Conservation (phyloP, 2,888 invertebrate genomes). For the Eristalis pertinax region DNA sequence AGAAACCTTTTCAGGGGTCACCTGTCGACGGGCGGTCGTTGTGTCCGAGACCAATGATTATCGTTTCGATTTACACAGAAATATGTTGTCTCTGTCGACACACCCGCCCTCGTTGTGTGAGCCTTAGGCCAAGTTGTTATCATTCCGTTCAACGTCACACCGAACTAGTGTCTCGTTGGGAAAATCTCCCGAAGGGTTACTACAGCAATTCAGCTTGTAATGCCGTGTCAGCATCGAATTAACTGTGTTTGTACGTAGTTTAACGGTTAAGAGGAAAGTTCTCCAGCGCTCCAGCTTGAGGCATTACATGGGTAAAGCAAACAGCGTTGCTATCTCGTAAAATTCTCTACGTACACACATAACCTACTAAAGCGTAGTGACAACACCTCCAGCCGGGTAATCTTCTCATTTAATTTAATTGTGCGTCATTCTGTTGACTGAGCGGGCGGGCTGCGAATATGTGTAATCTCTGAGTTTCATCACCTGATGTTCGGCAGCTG, state of each 20-base stretch:
- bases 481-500: neutral
- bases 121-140: neutral
- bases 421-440: neutral
- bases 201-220: neutral
- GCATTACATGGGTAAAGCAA: neutral
- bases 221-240: neutral
- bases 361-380: neutral
- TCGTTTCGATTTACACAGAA: no score
- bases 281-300: neutral
- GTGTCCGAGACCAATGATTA: no score
- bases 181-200: neutral
- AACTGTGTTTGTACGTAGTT: slow-evolving; percentile 15
- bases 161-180: neutral
- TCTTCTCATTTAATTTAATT: neutral
- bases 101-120: neutral
- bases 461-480: neutral
- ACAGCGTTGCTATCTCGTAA: neutral
- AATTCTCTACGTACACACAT: neutral
- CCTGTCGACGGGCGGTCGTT: neutral
- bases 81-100: neutral
- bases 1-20: neutral
- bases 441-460: neutral
- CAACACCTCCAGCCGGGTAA: neutral
- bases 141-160: no score
- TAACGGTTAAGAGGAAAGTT: neutral